Evolutionary conservation across 2,888 invertebrate species (phyloP), one percentile per base, ranked within the genome.

Genomic region (Xylota segnis): DNA sequence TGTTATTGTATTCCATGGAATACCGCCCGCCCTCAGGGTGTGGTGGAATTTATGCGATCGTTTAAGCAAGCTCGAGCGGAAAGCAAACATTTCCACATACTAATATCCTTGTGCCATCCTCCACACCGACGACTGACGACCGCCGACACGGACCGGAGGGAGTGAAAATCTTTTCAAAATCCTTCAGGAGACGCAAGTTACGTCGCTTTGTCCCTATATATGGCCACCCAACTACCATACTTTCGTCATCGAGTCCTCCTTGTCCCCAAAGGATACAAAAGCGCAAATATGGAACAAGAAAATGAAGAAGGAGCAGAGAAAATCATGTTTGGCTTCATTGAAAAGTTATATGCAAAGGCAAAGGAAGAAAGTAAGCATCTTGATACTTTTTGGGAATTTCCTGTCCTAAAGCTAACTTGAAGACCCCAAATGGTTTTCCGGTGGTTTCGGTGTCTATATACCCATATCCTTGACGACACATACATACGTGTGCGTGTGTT

Each of bases 381-480:
- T 61, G 74, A 74, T 59, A 70, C 56, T 74, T 79, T 23, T 79
- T 52, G 70, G 47, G 75, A 79, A 84, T 71, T 84, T 84, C 84
- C 84, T 81, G 84, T 79, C 75, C 79, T 47, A 29, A 76, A 84
- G 75, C 79, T 66, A 75, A 81, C 75, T 71, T 56, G 70, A 79
- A 75, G 59, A 75, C 70, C 75, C 75, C 59, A 79, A 79, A 79
- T 79, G 79, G 79, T 79, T 79, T 79, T 84, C 71, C 79, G 45
- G 58, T 45, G 59, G 84, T 40, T 71, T 52, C 18, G 52, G 50
- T 70, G 50, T 54, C 29, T 29, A 16, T 29, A 16, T 29, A 12
- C 40, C 40, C 47, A 7, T 3, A 16, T 16, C 45, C 0, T 58
- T 9, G 29, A 29, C 58, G 37, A 34, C 54, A 34, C 65, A 65